phyloP scores from a whole-genome alignment of 2,113 vertebrate genomes.

The Xenotilapia longispinis region DNA sequence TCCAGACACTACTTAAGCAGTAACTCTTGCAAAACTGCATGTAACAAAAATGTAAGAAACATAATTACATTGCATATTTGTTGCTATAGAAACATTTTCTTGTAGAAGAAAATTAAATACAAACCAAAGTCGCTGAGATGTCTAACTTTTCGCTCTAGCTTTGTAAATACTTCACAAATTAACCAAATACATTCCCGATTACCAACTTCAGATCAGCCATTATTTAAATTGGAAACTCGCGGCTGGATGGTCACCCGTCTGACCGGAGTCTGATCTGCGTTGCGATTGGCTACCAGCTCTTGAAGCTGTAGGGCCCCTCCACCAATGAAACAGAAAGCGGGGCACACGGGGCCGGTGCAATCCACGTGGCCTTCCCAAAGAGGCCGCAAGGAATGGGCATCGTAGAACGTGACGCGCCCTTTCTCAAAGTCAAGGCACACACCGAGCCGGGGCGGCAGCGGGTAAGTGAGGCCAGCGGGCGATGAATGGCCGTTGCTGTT shows the following conservation, averaged over 20 bases:
- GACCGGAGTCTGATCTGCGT: constrained; percentile 77
- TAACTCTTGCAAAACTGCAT: constrained; percentile 52
- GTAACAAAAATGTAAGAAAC: constrained; percentile 69
- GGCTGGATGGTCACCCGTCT: constrained; percentile 84
- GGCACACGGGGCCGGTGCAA: constrained; percentile 91
- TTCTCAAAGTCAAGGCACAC: constrained; percentile 96
- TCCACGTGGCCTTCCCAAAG: constrained; percentile 91
- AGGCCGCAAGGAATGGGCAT: constrained; percentile 88
- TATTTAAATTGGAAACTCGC: constrained; percentile 63
- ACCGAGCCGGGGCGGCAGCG: constrained; percentile 89
- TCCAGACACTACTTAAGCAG: constrained; percentile 52
- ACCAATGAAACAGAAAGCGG: constrained; percentile 94
- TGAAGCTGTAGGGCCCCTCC: constrained; percentile 91
- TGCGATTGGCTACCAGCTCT: constrained; percentile 87
- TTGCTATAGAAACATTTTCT: constrained; percentile 67
- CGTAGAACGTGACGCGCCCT: constrained; percentile 89
- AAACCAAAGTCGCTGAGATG: constrained; percentile 60
- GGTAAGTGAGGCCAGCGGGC: constrained; percentile 79
- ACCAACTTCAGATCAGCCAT: constrained; percentile 2
- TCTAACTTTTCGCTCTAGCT: constrained; percentile 41
- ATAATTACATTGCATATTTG: constrained; percentile 69
- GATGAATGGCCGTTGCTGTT: constrained; percentile 68
- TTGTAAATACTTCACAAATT: constrained; percentile 54
- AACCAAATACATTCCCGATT: constrained; percentile 35
- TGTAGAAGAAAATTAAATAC: constrained; percentile 63